Conservation (phyloP, 2,797 vertebrate species). For the Cyclura pinguis region DNA sequence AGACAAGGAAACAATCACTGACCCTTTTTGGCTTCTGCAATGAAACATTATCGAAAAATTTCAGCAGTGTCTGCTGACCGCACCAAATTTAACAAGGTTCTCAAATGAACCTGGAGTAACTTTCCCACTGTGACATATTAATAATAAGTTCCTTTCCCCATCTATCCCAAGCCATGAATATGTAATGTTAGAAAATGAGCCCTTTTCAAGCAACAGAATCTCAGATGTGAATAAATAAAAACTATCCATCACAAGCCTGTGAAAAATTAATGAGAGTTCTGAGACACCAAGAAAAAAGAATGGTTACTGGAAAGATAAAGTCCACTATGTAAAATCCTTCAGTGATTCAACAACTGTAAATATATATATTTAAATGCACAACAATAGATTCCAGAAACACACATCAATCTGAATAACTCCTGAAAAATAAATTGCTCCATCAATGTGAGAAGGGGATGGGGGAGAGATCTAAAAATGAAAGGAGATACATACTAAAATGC, state of each 20-base stretch:
- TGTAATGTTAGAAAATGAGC: constrained; percentile 97
- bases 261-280: constrained; percentile 95
- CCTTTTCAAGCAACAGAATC: constrained; percentile 95
- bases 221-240: constrained; percentile 98
- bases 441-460: constrained; percentile 26
- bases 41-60: constrained; percentile 73
- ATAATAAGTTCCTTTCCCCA: constrained; percentile 95
- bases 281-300: constrained; percentile 80
- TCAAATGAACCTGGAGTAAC: constrained; percentile 89
- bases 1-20: constrained; percentile 64
- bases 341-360: constrained; percentile 64
- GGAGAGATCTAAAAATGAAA: neutral
- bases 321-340: constrained; percentile 75
- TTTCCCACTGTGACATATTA: constrained; percentile 96
- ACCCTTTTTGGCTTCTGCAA: constrained; percentile 70
- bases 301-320: constrained; percentile 80
- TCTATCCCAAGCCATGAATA: constrained; percentile 99
- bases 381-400: constrained; percentile 41
- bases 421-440: constrained; percentile 40
- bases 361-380: neutral
- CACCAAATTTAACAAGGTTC: constrained; percentile 89
- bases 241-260: constrained; percentile 94
- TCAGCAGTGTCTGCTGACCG: constrained; percentile 86
- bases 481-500: neutral
- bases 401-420: neutral